These are phyloP conservation scores for Peromyscus attwateri DNA, from an alignment of 2,797 vertebrate species.

Conservation along the genomic window DNA sequence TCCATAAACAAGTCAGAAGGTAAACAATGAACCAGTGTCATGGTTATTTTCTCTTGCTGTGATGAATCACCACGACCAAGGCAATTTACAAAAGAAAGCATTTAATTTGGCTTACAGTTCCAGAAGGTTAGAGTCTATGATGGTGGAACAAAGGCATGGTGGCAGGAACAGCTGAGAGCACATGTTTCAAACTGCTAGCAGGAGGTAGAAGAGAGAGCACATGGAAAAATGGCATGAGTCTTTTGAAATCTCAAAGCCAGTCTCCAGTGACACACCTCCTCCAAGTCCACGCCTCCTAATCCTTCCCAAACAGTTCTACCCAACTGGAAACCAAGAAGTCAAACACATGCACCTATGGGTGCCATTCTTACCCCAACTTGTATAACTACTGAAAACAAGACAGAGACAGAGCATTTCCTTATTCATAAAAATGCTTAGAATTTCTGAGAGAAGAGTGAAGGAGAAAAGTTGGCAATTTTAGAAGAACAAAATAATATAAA, in stretches of 20 bases:
- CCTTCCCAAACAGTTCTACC: not conserved
- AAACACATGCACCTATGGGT: not conserved
- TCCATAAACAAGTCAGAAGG: not conserved
- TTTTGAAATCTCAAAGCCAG: no score
- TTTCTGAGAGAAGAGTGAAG: slow-evolving; percentile 1
- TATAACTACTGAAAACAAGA: not conserved
- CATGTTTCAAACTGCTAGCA: not conserved
- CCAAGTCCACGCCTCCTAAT: not conserved
- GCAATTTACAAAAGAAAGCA: not conserved
- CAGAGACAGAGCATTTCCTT: not conserved
- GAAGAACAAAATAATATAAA: not conserved
- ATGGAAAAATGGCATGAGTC: not conserved
- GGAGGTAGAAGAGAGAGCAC: no score
- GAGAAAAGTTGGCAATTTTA: slow-evolving; percentile 20
- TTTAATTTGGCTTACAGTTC: not conserved
- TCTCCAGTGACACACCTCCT: not conserved
- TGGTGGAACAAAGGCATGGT: not conserved
- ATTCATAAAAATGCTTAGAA: slow-evolving; percentile 30
- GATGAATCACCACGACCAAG: not conserved
- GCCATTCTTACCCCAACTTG: not conserved
- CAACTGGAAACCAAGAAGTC: not conserved
- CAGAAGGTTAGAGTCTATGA: not conserved
- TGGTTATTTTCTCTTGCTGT: not conserved
- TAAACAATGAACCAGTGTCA: not conserved
- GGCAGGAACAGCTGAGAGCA: not conserved